Evolutionary conservation across 2,888 invertebrate genomes (phyloP), one percentile per base, ranked within the genome.

Genomic region (Rhagonycha lutea): DNA sequence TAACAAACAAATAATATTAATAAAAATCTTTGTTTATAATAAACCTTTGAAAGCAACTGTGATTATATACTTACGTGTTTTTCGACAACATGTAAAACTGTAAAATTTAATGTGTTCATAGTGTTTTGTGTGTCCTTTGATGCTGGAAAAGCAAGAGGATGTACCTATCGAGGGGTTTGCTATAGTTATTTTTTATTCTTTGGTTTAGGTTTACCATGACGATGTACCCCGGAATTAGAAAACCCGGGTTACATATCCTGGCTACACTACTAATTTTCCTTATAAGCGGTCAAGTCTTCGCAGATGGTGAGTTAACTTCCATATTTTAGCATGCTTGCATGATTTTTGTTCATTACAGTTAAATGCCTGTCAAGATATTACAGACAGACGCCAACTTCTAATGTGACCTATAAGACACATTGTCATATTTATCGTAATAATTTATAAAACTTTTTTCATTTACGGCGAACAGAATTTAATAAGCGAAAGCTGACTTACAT

Each of bases 271-370:
- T 87, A 76, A 79, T 86, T 78, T 83, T 87, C 68, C 81, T 87
- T 74, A 81, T 85, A 73, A 84, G 84, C 74, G 86, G 86, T 80
- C 87, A 87, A 83, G 87, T 86, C 79, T 85, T 87, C 83, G 86
- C 86, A 78, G 87, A 85, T 81, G 88, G 88, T 88, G 83, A 88
- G 88, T 88, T 72, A 79, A 26, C 81, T 84, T 81, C 78, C 78
- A 70, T 76, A 78, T 71, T 75, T 78, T 70, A 70, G 81, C 81
- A 81, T 80, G 81, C 71, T 80, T 80, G 82, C 83, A 82, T 83
- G 83, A 72, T 75, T 75, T 73, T 70, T 79, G 78, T 81, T 79
- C 76, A 81, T 81, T 72, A 80, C 72, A 75, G 76, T 79, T 77
- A 82, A 81, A 81, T 81, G 76, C 73, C 76, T 76, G 73, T 76